Conservation (phyloP, 2,888 invertebrate species). For the Ariolimax columbianus region DNA sequence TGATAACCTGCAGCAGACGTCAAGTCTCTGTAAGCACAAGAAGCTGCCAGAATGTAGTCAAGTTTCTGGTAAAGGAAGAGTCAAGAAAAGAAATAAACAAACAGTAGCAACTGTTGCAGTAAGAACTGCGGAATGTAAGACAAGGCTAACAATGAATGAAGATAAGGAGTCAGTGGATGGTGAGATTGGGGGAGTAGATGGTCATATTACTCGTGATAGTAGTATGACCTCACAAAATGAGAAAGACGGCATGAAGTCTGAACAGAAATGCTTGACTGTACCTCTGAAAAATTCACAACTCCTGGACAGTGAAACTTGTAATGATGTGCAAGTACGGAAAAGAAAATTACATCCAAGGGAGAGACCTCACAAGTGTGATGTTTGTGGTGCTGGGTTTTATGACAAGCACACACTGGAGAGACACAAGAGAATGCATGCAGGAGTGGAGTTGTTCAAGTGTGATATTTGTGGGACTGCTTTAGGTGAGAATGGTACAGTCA, state of each 20-base stretch:
- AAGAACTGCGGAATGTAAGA: not conserved
- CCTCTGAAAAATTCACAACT: not conserved
- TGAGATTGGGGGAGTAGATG: not conserved
- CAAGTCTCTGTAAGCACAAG: not conserved
- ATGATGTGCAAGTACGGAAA: not conserved
- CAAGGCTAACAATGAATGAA: not conserved
- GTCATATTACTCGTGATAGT: not conserved
- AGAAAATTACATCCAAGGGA: not conserved
- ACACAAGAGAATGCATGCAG: slow-evolving; percentile 16
- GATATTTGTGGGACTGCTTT: no score
- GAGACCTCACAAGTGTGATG: slow-evolving; percentile 28
- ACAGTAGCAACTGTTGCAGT: not conserved
- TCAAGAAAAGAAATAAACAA: not conserved
- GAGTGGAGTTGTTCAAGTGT: not conserved
- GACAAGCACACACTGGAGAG: not conserved
- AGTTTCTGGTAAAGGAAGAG: no score
- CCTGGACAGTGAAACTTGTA: not conserved
- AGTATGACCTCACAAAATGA: not conserved
- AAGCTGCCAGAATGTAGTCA: not conserved
- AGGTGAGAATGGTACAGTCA: slow-evolving; percentile 2
- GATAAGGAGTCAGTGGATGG: not conserved
- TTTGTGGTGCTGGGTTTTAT: slow-evolving; percentile 15
- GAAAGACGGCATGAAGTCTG: not conserved
- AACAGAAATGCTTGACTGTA: not conserved
- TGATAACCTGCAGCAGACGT: not conserved